Percentiles rank a stretch among this genome's conserved stretches.
Evolutionary conservation across 2,113 vertebrate species (phyloP).

Genomic region (Cacatua alba): DNA sequence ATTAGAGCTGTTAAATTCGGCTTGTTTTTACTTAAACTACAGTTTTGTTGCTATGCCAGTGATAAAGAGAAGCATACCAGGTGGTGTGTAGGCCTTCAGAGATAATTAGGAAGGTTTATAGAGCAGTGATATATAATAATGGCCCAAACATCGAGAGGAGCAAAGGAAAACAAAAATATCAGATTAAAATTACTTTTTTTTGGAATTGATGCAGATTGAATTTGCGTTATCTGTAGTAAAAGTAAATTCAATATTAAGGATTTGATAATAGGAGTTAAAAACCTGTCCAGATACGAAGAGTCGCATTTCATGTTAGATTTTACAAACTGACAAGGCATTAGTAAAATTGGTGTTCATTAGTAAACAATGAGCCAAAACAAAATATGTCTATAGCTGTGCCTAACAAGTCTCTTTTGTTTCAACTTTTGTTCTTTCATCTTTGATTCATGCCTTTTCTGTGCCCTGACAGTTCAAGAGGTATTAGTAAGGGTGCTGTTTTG

Average conservation of each 20-base stretch:
- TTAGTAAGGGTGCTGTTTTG: background rate
- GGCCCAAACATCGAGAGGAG: background rate
- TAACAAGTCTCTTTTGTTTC: background rate
- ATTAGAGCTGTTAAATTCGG: background rate
- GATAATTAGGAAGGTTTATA: background rate
- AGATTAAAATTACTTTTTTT: background rate
- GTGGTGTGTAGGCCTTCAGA: background rate
- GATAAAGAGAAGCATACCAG: background rate
- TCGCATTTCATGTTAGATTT: background rate
- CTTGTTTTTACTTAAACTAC: background rate
- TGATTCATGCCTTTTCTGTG: background rate
- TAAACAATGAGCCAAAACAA: background rate
- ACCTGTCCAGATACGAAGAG: background rate
- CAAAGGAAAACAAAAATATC: background rate
- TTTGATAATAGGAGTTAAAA: background rate
- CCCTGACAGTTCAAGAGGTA: background rate
- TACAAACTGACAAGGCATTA: background rate
- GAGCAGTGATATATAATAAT: background rate
- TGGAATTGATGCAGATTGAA: background rate
- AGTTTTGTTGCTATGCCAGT: background rate
- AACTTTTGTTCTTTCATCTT: background rate
- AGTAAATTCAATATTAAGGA: background rate
- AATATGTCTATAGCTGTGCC: background rate
- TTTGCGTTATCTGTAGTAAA: background rate
- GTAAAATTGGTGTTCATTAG: background rate